Conservation (phyloP, 2,113 vertebrate genomes). For the Delphinus delphis region DNA sequence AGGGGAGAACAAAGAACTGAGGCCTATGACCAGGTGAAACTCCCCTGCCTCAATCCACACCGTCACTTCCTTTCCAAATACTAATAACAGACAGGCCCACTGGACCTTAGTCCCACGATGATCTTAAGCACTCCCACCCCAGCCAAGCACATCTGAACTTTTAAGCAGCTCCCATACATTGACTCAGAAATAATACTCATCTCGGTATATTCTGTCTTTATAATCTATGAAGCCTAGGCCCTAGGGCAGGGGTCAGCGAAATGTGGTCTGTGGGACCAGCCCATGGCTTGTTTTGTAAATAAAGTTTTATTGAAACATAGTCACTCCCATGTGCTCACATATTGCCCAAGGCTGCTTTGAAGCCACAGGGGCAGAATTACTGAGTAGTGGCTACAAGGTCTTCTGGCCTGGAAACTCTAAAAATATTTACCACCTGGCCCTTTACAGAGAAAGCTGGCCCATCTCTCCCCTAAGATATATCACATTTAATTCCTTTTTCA, state of each 20-base stretch:
- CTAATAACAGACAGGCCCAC: fast-evolving
- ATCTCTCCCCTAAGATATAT: neutral
- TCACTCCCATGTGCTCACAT: neutral
- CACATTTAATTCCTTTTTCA: neutral
- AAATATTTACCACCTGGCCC: neutral
- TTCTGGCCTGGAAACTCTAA: neutral
- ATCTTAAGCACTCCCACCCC: neutral
- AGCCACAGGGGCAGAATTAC: neutral
- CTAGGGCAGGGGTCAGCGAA: neutral
- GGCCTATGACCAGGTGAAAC: neutral
- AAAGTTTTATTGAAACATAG: neutral
- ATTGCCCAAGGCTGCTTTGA: neutral
- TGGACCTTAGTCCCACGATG: fast-evolving
- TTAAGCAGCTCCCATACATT: neutral
- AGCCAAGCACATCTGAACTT: fast-evolving
- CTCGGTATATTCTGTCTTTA: fast-evolving
- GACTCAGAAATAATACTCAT: neutral
- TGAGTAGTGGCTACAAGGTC: fast-evolving
- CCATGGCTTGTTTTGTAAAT: neutral
- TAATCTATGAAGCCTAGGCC: neutral
- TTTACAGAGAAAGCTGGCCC: neutral
- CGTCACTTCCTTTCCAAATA: neutral
- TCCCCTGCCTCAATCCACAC: neutral
- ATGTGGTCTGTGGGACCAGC: fast-evolving
- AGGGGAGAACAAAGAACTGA: neutral